Conservation (phyloP, 2,797 vertebrate genomes). For the Echeneis naucrates region DNA sequence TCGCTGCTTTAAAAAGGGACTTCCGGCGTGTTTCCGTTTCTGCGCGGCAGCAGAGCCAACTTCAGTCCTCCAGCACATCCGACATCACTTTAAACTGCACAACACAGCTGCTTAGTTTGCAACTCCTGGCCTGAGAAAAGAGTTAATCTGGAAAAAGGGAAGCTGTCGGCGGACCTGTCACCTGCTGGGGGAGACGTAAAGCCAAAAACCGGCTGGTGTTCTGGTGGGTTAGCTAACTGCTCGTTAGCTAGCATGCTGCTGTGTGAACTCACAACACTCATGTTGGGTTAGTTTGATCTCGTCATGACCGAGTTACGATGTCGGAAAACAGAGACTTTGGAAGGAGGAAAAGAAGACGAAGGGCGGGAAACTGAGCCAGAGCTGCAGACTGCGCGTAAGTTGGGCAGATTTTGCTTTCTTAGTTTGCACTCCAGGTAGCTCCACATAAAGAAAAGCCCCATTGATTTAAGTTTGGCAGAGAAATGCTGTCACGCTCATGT, state of each 20-base stretch:
- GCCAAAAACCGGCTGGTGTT: no score
- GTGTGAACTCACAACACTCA: not conserved
- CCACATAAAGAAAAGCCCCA: not conserved
- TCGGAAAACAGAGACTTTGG: constrained; percentile 52
- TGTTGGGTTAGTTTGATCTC: constrained; percentile 29
- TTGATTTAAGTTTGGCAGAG: no score
- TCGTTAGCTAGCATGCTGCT: constrained; percentile 71
- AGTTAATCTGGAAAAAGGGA: rapidly evolving
- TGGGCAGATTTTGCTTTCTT: constrained; percentile 20
- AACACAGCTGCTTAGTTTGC: not conserved
- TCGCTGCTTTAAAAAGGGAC: constrained; percentile 42
- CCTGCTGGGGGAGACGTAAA: not conserved
- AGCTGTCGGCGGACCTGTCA: not conserved
- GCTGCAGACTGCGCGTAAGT: constrained; percentile 45
- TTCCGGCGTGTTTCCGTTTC: constrained; percentile 47
- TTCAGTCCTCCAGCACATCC: constrained; percentile 3
- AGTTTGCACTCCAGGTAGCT: constrained; percentile 16
- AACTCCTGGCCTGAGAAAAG: not conserved
- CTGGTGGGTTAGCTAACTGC: constrained; percentile 20
- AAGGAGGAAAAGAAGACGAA: constrained; percentile 27
- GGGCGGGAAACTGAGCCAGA: not conserved
- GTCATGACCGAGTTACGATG: constrained; percentile 78
- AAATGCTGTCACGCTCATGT: not conserved
- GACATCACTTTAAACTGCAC: not conserved
- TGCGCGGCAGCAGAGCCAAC: not conserved